Percentiles rank a stretch among this genome's conserved stretches.
Conservation (phyloP, 2,888 invertebrate species). For the Callyntrura guangdongensis region DNA sequence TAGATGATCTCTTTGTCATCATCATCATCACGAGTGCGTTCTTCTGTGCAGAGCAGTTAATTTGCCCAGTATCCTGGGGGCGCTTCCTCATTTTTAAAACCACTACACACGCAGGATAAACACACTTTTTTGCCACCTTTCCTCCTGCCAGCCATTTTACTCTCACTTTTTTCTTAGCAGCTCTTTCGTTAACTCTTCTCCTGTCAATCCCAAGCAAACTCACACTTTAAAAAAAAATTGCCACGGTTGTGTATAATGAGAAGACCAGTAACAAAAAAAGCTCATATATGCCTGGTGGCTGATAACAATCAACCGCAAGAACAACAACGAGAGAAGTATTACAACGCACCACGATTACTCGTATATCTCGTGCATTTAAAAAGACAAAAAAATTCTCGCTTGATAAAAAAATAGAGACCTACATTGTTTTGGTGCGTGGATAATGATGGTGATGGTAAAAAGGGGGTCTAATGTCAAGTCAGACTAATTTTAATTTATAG, state of each 20-base stretch:
- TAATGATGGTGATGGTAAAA: conserved; percentile 6
- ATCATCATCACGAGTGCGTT: too few species aligned
- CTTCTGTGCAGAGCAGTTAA: not conserved
- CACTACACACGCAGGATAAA: not conserved
- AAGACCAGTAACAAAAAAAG: too few species aligned
- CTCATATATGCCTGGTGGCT: conserved; percentile 42
- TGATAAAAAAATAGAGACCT: too few species aligned
- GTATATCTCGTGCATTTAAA: too few species aligned
- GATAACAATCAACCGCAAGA: conserved; percentile 51
- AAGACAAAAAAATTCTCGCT: too few species aligned
- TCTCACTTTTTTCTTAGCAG: conserved; percentile 20
- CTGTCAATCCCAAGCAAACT: conserved; percentile 48
- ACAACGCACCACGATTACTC: not conserved
- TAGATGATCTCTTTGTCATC: too few species aligned
- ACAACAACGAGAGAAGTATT: too few species aligned
- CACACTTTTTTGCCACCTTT: too few species aligned
- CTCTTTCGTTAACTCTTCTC: not conserved
- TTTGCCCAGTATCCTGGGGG: not conserved
- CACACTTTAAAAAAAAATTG: not conserved
- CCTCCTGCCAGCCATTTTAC: not conserved
- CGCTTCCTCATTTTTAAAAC: not conserved
- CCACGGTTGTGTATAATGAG: conserved; percentile 54
- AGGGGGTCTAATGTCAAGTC: conserved; percentile 64
- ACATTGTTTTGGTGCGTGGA: not conserved
- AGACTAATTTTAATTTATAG: conserved; percentile 75